phyloP scores from a whole-genome alignment of 2,797 vertebrate genomes.

The Benthosema pterotum region DNA sequence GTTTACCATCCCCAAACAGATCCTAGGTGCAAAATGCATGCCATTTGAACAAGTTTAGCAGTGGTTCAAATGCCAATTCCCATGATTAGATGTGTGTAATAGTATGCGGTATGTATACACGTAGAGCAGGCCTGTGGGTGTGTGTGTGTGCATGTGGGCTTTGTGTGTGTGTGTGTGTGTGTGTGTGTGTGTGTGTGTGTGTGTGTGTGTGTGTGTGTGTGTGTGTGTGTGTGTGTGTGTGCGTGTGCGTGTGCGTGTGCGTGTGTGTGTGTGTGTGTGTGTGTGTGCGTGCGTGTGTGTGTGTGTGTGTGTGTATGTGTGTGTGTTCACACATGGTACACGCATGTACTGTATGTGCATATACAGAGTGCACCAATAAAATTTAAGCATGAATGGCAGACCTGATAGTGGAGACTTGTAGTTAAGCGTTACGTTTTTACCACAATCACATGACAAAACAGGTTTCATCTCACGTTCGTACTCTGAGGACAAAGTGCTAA shows the following conservation, averaged over 20 bases:
- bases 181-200: not conserved
- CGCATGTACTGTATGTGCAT: too few relatives aligned
- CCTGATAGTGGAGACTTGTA: constrained; percentile 10
- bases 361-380: too few relatives aligned
- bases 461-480: constrained; percentile 15
- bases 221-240: not conserved
- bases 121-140: not conserved
- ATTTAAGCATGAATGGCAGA: not conserved
- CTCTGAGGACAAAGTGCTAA: constrained; percentile 1
- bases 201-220: not conserved
- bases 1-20: too few relatives aligned
- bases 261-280: not conserved
- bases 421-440: not conserved
- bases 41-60: too few relatives aligned
- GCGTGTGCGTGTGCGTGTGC: not conserved
- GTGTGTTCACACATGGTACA: not conserved
- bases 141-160: not conserved
- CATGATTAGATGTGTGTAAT: not conserved
- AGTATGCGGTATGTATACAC: not conserved
- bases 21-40: too few relatives aligned
- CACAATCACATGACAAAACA: not conserved
- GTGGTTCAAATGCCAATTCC: too few relatives aligned
- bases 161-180: not conserved
- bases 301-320: not conserved
- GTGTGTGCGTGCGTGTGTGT: not conserved